phyloP scores from a whole-genome alignment of 2,113 vertebrate genomes.

The Nibea coibor region DNA sequence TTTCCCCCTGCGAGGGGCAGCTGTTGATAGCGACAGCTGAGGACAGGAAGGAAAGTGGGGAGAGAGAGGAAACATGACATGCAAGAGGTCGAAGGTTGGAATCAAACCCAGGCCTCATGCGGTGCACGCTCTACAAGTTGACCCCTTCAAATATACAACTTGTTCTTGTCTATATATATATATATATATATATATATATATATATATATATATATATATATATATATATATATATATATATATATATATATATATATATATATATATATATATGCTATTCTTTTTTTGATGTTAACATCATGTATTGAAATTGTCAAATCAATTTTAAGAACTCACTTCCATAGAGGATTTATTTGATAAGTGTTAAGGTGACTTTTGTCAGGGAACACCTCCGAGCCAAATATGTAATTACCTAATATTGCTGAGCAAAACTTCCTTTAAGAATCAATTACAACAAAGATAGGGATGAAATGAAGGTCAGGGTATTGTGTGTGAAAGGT shows the following conservation, averaged over 20 bases:
- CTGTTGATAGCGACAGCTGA: no score
- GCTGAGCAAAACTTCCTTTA: conserved; percentile 16
- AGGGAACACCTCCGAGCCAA: conserved; percentile 2
- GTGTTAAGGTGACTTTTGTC: conserved; percentile 1
- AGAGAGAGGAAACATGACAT: no score
- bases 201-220: no score
- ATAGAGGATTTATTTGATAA: background rate
- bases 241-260: no score
- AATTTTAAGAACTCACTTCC: background rate
- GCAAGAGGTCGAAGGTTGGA: no score
- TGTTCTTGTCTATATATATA: background rate
- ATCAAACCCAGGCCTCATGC: no score
- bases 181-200: background rate
- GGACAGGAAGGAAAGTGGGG: no score
- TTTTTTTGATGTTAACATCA: background rate
- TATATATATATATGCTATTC: background rate
- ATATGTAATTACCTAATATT: conserved; percentile 13
- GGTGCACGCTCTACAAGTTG: no score
- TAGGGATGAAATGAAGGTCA: conserved; percentile 26
- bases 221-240: background rate
- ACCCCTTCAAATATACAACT: no score
- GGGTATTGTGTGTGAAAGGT: background rate
- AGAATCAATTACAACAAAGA: conserved; percentile 12
- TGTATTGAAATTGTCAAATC: background rate
- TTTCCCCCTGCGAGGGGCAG: no score